These are phyloP conservation scores for Chaetodon auriga DNA, from an alignment of 2,113 vertebrate species.

Conservation along the genomic window DNA sequence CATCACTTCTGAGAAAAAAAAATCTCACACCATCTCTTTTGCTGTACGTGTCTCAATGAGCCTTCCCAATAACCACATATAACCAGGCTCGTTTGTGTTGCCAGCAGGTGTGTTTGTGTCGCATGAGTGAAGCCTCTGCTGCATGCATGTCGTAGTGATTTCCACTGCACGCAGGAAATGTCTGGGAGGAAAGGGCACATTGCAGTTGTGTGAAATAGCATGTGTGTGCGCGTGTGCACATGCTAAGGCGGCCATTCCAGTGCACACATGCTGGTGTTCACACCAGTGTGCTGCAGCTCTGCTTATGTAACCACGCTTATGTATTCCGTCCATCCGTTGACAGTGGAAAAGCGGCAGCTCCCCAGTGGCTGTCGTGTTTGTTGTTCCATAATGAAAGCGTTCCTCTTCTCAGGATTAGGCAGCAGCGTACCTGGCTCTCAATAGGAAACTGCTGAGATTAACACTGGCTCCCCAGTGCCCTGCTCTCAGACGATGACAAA, in stretches of 20 bases:
- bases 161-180: slow-evolving; percentile 57
- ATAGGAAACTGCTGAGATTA: slow-evolving; percentile 69
- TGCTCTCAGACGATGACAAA: slow-evolving; percentile 58
- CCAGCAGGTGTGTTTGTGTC: slow-evolving; percentile 69
- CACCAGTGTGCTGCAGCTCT: slow-evolving; percentile 41
- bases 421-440: slow-evolving; percentile 62
- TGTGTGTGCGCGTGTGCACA: slow-evolving; percentile 15
- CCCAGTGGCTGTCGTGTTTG: slow-evolving; percentile 48
- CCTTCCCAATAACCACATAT: slow-evolving; percentile 38
- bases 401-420: slow-evolving; percentile 65
- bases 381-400: slow-evolving; percentile 68
- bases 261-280: slow-evolving; percentile 33
- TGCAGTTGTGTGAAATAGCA: slow-evolving; percentile 16
- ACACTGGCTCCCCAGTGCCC: slow-evolving; percentile 40
- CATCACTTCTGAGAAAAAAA: slow-evolving; percentile 17
- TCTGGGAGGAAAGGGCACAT: slow-evolving; percentile 59
- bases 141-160: slow-evolving; percentile 67
- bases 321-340: slow-evolving; percentile 45
- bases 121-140: slow-evolving; percentile 49
- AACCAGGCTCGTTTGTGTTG: slow-evolving; percentile 64
- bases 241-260: slow-evolving; percentile 18
- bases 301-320: slow-evolving; percentile 62
- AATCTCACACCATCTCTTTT: slow-evolving; percentile 21
- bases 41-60: slow-evolving; percentile 27
- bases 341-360: slow-evolving; percentile 54